These are phyloP conservation scores for Zosterops pallidus DNA, from an alignment of 2,113 vertebrate genomes.

Conservation along the genomic window DNA sequence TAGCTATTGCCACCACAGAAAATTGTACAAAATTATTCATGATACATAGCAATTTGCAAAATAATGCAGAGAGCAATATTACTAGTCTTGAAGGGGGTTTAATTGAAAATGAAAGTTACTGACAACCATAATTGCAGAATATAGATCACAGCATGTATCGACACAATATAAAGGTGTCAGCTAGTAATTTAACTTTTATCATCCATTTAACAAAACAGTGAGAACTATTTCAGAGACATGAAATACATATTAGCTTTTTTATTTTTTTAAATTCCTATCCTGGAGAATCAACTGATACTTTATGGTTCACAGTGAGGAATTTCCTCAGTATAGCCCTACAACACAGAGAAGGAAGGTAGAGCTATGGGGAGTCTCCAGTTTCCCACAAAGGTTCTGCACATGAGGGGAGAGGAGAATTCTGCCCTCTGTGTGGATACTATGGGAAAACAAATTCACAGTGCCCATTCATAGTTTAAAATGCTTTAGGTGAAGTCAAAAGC, in stretches of 20 bases:
- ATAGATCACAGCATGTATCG: conserved; percentile 6
- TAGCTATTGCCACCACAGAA: conserved; percentile 22
- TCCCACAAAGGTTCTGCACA: not conserved
- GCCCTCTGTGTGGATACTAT: not conserved
- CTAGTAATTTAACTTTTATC: conserved; percentile 51
- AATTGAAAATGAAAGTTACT: conserved; percentile 64
- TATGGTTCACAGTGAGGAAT: not conserved
- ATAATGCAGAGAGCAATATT: conserved; percentile 34
- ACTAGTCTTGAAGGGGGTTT: conserved; percentile 10
- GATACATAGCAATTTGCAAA: conserved; percentile 62
- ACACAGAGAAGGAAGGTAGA: not conserved
- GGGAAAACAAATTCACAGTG: not conserved
- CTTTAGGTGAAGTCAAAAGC: not conserved
- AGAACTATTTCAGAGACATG: not conserved
- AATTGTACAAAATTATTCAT: conserved; percentile 41
- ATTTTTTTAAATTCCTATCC: not conserved
- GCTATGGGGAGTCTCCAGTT: not conserved
- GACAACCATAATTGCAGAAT: conserved; percentile 57
- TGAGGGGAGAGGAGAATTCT: not conserved
- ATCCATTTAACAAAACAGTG: conserved; percentile 34
- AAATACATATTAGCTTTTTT: not conserved
- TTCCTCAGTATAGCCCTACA: not conserved
- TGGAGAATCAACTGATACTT: not conserved
- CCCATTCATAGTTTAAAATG: not conserved
- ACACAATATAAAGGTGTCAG: conserved; percentile 39